Conservation (phyloP, 2,113 vertebrate species). For the Pardalotus punctatus region DNA sequence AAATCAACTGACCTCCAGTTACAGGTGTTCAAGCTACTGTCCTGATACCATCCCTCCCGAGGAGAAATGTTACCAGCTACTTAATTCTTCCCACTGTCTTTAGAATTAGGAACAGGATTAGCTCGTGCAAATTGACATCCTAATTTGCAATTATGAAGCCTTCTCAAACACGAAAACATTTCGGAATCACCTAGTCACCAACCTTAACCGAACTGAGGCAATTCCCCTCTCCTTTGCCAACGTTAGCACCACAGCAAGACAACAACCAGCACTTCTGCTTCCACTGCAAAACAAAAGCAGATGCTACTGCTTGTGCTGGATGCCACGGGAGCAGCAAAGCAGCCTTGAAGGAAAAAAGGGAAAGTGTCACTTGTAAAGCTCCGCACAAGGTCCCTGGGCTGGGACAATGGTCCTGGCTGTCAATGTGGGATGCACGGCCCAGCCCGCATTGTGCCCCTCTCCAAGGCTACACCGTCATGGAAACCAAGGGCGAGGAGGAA, state of each 20-base stretch:
- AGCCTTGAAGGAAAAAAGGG: constrained; percentile 37
- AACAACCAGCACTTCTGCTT: neutral
- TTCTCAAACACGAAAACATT: neutral
- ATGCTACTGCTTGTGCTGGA: neutral
- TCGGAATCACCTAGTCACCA: neutral
- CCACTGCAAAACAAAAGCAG: neutral
- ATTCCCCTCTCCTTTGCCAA: neutral
- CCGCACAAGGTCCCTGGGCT: neutral
- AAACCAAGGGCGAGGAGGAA: neutral
- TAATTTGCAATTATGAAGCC: neutral
- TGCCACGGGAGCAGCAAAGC: fast-evolving
- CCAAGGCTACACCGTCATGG: neutral
- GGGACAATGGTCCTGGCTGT: constrained; percentile 6
- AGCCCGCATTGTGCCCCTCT: neutral
- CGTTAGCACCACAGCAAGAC: neutral
- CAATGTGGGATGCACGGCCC: neutral
- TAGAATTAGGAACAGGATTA: neutral
- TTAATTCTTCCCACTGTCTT: neutral
- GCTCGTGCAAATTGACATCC: neutral
- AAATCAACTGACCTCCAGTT: neutral
- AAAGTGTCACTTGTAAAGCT: neutral
- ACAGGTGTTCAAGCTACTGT: neutral
- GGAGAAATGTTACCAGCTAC: neutral
- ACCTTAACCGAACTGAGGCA: neutral
- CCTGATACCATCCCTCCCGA: neutral